Conservation (phyloP, 2,888 invertebrate genomes). For the Heteromurus nitidus region DNA sequence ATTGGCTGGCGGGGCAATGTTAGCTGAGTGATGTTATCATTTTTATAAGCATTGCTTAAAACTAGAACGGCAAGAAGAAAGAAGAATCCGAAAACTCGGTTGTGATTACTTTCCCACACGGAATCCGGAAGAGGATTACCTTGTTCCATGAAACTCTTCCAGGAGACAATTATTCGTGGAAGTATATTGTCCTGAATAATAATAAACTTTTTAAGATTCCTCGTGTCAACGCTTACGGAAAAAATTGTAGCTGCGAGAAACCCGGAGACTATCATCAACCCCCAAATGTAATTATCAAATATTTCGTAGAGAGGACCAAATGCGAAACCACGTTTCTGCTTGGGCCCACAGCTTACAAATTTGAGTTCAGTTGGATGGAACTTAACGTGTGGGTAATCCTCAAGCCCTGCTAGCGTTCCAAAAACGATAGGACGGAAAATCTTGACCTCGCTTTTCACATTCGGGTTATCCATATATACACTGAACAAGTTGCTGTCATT, state of each 20-base stretch:
- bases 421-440: too few species aligned
- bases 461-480: too few species aligned
- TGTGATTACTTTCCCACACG: not conserved
- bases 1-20: not conserved
- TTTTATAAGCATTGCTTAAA: conserved; percentile 29
- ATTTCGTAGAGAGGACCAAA: not conserved
- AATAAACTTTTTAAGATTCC: too few species aligned
- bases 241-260: too few species aligned
- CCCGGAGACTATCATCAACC: too few species aligned
- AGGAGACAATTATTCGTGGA: too few species aligned
- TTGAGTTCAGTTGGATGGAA: not conserved
- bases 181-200: too few species aligned
- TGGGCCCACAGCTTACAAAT: not conserved
- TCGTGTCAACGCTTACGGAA: too few species aligned
- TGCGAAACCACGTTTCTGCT: not conserved
- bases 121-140: conserved; percentile 2
- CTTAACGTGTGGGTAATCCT: not conserved
- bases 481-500: not conserved
- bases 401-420: too few species aligned
- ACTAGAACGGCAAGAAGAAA: conserved; percentile 3
- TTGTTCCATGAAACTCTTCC: conserved; percentile 18
- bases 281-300: not conserved
- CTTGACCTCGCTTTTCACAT: too few species aligned
- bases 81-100: too few species aligned
- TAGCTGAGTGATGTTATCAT: conserved; percentile 33